Conservation (phyloP, 2,888 invertebrate species). For the Antheraea yamamai region DNA sequence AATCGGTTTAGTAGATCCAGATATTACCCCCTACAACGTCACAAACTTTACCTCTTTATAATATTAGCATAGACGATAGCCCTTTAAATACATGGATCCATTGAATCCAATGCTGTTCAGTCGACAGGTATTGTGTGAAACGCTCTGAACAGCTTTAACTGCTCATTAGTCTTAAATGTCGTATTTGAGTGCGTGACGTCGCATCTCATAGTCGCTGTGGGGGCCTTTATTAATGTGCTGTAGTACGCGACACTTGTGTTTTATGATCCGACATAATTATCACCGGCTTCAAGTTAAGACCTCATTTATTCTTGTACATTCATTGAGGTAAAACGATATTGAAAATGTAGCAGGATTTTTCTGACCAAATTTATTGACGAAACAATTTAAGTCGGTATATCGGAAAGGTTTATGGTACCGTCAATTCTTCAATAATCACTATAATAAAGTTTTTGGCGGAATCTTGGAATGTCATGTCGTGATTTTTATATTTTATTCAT, state of each 20-base stretch:
- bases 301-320: not conserved
- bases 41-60: too few relatives aligned
- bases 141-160: not conserved
- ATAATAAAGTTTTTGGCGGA: too few relatives aligned
- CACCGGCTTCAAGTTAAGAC: constrained; percentile 8
- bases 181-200: constrained; percentile 27
- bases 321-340: not conserved
- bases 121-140: not conserved
- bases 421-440: too few relatives aligned
- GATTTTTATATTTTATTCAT: too few relatives aligned
- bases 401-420: too few relatives aligned
- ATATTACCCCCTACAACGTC: too few relatives aligned
- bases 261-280: constrained; percentile 13
- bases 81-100: not conserved
- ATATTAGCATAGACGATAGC: too few relatives aligned
- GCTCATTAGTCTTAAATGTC: constrained; percentile 11
- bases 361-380: not conserved
- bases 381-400: too few relatives aligned
- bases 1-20: too few relatives aligned
- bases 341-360: not conserved
- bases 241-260: not conserved
- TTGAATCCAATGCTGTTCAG: not conserved
- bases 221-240: constrained; percentile 12
- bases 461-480: too few relatives aligned
- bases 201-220: constrained; percentile 32